Base-by-base conservation (phyloP, 92 coral and sea anemone genomes). In the Scolanthus callimorphus region DNA sequence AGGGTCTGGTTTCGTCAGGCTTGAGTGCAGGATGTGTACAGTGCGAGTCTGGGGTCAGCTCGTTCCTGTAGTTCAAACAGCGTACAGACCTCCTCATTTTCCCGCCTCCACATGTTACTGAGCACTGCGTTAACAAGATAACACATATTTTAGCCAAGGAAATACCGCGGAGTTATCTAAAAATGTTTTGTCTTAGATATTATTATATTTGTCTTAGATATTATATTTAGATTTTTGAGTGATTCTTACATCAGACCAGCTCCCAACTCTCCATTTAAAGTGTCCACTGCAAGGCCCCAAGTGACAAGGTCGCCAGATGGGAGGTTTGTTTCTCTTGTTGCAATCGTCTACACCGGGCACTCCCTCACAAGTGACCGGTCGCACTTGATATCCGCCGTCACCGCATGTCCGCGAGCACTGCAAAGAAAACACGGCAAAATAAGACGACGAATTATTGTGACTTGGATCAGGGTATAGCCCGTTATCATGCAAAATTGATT, bases 401-500 rank as follows among this genome's bases (percentile, higher is more conserved):
- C 74, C 89, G 59, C 99, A 94, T 3, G 94, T 68, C 68, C 34
- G 77, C 11, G 99, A 89, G 63, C 99, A 94, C 99, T 94, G 46
- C 12, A 1, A 6, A 38, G 10, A n/a, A n/a, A n/a, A n/a, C n/a
- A n/a, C n/a, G n/a, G n/a, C n/a, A n/a, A n/a, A n/a, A n/a, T n/a
- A n/a, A n/a, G n/a, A n/a, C n/a, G n/a, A n/a, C n/a, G n/a, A n/a
- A n/a, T n/a, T n/a, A n/a, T n/a, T n/a, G n/a, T n/a, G n/a, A n/a
- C n/a, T n/a, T n/a, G n/a, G n/a, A n/a, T n/a, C n/a, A n/a, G n/a
- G n/a, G n/a, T n/a, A n/a, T n/a, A n/a, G n/a, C n/a, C n/a, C n/a
- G n/a, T n/a, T n/a, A n/a, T n/a, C n/a, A n/a, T n/a, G n/a, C n/a
- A n/a, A n/a, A n/a, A n/a, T n/a, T n/a, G n/a, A n/a, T n/a, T n/a